Percentiles rank a stretch among this genome's conserved stretches.
Evolutionary conservation across 2,113 vertebrate species (phyloP).

Genomic region (Crotalus tigris): DNA sequence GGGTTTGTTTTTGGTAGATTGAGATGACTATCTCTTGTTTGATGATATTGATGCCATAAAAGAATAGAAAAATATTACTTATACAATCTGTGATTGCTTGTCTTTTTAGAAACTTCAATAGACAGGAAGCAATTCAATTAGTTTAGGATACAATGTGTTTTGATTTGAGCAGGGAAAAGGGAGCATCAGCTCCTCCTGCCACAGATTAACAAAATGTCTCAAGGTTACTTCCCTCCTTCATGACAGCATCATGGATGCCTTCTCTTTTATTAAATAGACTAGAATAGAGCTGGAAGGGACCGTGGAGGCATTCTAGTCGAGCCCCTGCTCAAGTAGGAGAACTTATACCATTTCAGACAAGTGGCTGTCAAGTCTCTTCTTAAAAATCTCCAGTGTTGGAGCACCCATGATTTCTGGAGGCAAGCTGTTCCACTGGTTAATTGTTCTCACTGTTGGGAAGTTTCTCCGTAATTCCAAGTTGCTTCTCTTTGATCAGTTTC

Average conservation of each 20-base stretch:
- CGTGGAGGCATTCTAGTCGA: too few species aligned
- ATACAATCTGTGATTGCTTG: background rate
- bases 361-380: too few species aligned
- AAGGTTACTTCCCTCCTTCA: background rate
- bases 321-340: too few species aligned
- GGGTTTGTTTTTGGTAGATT: background rate
- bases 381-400: too few species aligned
- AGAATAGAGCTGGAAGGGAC: too few species aligned
- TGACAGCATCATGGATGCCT: background rate
- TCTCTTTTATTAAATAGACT: background rate
- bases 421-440: too few species aligned
- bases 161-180: background rate
- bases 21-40: background rate
- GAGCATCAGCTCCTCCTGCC: background rate
- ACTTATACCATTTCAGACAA: too few species aligned
- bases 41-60: background rate
- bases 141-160: background rate
- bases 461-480: too few species aligned
- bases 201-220: background rate
- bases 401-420: too few species aligned
- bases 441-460: too few species aligned
- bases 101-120: background rate
- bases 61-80: background rate
- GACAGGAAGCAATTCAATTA: background rate
- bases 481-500: too few species aligned